Evolutionary conservation across 2,797 vertebrate species (phyloP).

Genomic region (Eremophila alpestris): DNA sequence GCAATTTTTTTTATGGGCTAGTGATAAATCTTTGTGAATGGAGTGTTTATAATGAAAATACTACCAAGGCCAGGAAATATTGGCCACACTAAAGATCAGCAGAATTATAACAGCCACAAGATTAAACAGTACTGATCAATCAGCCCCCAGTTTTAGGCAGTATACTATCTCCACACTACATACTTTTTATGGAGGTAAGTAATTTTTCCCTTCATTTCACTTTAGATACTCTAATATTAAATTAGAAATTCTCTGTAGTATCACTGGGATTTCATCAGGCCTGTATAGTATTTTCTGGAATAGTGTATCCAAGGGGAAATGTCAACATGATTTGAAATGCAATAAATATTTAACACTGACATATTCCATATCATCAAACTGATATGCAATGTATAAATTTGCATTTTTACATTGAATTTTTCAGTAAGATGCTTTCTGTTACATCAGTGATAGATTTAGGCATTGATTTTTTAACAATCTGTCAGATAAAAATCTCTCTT

Average conservation of each 20-base stretch:
- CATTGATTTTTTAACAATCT: not conserved
- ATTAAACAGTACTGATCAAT: not conserved
- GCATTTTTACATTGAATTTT: conserved; percentile 17
- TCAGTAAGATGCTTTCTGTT: not conserved
- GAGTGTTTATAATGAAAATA: conserved; percentile 29
- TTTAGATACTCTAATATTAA: not conserved
- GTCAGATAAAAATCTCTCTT: not conserved
- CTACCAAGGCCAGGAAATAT: not conserved
- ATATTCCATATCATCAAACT: conserved; percentile 3
- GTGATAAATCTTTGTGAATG: conserved; percentile 25
- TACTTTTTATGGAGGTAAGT: not conserved
- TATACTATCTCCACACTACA: not conserved
- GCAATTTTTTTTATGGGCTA: not conserved
- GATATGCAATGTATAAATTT: conserved; percentile 20
- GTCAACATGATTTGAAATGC: conserved; percentile 4
- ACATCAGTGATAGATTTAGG: not conserved
- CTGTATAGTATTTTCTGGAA: not conserved
- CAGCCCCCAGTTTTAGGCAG: not conserved
- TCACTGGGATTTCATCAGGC: not conserved
- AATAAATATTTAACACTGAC: conserved; percentile 35
- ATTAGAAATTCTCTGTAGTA: not conserved
- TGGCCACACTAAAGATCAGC: not conserved
- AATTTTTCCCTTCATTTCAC: not conserved
- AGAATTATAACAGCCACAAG: not conserved
- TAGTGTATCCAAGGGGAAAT: not conserved